A percentile compares a stretch with the other conserved stretches of the same genome.
Conservation (phyloP, 2,113 vertebrate species). For the Ancistrus triradiatus region DNA sequence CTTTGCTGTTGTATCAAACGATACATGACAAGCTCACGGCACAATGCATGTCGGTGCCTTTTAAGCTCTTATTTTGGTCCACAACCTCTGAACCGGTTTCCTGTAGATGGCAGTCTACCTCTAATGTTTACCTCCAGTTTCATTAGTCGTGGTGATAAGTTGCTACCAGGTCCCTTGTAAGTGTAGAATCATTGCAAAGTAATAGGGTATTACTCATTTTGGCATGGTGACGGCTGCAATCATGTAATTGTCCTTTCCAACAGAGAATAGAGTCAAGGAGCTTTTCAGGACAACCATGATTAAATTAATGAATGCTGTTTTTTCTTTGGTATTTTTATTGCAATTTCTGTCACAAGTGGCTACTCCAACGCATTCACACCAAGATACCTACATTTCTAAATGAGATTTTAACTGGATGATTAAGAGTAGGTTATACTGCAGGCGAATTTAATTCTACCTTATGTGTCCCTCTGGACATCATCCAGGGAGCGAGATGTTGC, state of each 20-base stretch:
- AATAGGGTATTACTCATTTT: slow-evolving; percentile 38
- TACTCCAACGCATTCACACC: no score
- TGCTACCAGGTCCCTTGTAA: slow-evolving; percentile 43
- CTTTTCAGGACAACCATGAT: slow-evolving; percentile 8
- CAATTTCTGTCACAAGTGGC: background rate
- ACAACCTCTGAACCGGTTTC: no score
- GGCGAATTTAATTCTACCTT: slow-evolving; percentile 8
- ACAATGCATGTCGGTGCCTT: no score
- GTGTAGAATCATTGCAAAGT: slow-evolving; percentile 40
- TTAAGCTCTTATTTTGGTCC: no score
- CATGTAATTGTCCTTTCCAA: slow-evolving; percentile 35
- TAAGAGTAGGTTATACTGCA: background rate
- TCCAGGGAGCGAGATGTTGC: background rate
- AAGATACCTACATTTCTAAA: slow-evolving; percentile 1
- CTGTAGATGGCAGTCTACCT: slow-evolving; percentile 57
- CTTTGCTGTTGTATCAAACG: no score
- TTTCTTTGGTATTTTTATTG: background rate
- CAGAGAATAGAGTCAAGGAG: slow-evolving; percentile 19
- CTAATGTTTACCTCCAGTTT: slow-evolving; percentile 40
- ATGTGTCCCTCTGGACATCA: slow-evolving; percentile 4
- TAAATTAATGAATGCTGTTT: slow-evolving; percentile 16
- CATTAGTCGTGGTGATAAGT: slow-evolving; percentile 32
- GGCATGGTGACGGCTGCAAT: slow-evolving; percentile 37
- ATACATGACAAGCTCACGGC: no score
- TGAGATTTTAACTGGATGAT: slow-evolving; percentile 9